Evolutionary conservation across 2,113 vertebrate genomes (phyloP).

Genomic region (Phrynosoma platyrhinos): DNA sequence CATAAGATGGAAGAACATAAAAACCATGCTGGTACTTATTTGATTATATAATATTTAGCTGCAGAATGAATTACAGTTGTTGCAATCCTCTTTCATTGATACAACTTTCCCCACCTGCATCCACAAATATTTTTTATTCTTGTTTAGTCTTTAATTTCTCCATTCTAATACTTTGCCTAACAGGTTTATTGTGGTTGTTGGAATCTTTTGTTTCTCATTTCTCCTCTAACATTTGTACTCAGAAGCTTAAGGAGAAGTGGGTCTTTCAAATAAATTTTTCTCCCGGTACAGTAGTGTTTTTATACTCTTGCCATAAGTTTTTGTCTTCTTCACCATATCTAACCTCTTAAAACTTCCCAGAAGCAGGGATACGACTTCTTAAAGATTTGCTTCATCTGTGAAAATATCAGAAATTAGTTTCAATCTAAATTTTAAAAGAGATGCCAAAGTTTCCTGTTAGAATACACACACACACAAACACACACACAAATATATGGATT

Average conservation of each 20-base stretch:
- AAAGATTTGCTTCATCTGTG: not conserved
- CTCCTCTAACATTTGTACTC: not conserved
- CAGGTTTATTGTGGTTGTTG: not conserved
- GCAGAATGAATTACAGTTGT: no score
- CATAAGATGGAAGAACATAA: no score
- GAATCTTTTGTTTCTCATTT: not conserved
- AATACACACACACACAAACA: not conserved
- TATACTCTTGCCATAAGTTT: not conserved
- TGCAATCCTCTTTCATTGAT: conserved; percentile 7
- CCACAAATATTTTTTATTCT: not conserved
- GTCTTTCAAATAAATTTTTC: not conserved
- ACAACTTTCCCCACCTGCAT: not conserved
- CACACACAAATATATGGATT: not conserved
- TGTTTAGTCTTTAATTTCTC: conserved; percentile 9
- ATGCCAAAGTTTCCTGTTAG: not conserved
- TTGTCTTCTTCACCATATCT: not conserved
- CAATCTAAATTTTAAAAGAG: not conserved
- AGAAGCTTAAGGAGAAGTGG: not conserved
- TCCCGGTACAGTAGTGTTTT: no score
- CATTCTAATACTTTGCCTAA: not conserved
- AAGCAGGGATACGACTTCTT: not conserved
- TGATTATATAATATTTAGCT: no score
- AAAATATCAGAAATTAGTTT: no score
- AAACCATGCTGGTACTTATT: no score
- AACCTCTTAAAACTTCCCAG: not conserved